Evolutionary conservation across 2,888 invertebrate genomes (phyloP).

Genomic region (Scrobipalpa costella): DNA sequence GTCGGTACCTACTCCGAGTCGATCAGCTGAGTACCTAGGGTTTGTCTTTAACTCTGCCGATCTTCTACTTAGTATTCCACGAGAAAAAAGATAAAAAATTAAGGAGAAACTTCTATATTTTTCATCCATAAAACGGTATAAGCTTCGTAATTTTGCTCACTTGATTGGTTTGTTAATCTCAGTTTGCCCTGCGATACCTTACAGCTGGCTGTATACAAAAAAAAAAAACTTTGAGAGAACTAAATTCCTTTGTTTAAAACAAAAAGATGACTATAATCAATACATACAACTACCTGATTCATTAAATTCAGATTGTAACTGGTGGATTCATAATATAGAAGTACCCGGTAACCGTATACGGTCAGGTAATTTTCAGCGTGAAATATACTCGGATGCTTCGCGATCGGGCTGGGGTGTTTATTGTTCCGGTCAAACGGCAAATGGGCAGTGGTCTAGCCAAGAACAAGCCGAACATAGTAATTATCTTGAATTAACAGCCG

Average conservation of each 20-base stretch:
- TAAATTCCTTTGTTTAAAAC: conserved; percentile 3
- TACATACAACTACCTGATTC: conserved; percentile 7
- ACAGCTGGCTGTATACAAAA: conserved; percentile 19
- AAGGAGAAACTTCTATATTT: conserved; percentile 1
- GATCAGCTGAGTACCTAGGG: conserved; percentile 7
- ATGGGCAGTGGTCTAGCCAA: background rate
- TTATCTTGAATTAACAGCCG: conserved; percentile 7
- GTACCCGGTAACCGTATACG: background rate
- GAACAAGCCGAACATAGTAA: conserved; percentile 7
- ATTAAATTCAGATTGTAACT: background rate
- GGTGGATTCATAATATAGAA: conserved; percentile 14
- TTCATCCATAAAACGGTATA: background rate
- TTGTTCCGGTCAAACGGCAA: conserved; percentile 7
- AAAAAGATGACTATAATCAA: conserved; percentile 12
- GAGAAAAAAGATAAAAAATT: conserved; percentile 12
- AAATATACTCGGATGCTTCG: conserved; percentile 9
- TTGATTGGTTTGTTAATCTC: conserved; percentile 9
- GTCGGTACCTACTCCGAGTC: background rate
- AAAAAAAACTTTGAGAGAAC: conserved; percentile 11
- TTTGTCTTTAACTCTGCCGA: conserved; percentile 1
- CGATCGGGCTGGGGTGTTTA: background rate
- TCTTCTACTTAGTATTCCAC: background rate
- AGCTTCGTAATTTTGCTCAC: conserved; percentile 9
- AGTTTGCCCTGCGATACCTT: conserved; percentile 12
- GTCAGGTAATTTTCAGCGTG: background rate